A percentile compares a stretch with the other conserved stretches of the same genome.
These are phyloP conservation scores for Calypte anna DNA, from an alignment of 2,113 vertebrate genomes.

Conservation along the genomic window DNA sequence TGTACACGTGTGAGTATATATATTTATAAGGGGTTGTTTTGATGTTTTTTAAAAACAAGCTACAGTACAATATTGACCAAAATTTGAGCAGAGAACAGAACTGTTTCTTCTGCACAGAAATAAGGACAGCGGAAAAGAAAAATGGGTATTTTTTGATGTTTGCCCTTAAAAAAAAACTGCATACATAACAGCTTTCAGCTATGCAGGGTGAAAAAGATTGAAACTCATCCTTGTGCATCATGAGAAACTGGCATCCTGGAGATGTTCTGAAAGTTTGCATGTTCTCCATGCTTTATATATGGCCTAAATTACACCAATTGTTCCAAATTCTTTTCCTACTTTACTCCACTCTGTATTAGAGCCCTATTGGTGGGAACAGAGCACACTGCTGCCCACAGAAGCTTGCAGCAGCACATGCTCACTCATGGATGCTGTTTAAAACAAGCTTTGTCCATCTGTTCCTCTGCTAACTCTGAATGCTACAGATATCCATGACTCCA, in stretches of 20 bases:
- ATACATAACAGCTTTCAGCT: not conserved
- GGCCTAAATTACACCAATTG: not conserved
- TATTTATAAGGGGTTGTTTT: not conserved
- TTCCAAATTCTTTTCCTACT: not conserved
- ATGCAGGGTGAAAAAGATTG: not conserved
- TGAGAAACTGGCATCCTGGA: not conserved
- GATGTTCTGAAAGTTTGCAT: not conserved
- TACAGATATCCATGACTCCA: constrained; percentile 52
- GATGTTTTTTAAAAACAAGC: not conserved
- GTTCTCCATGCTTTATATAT: not conserved
- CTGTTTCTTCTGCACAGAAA: not conserved
- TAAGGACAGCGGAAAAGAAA: not conserved
- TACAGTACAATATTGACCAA: not conserved
- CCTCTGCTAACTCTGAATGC: constrained; percentile 59
- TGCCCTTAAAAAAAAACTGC: not conserved
- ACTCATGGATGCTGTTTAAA: constrained; percentile 42
- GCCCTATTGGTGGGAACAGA: not conserved
- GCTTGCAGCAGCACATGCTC: constrained; percentile 18
- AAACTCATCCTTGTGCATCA: not conserved
- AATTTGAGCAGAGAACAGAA: not conserved
- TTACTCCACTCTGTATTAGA: not conserved
- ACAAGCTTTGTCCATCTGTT: constrained; percentile 67
- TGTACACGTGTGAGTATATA: too few species aligned
- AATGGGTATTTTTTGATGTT: not conserved
- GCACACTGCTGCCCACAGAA: constrained; percentile 5